A percentile compares a stretch with the other conserved stretches of the same genome.
Evolutionary conservation across 1,140 invertebrate genomes (phyloP).

Genomic region (Ectropis grisescens): DNA sequence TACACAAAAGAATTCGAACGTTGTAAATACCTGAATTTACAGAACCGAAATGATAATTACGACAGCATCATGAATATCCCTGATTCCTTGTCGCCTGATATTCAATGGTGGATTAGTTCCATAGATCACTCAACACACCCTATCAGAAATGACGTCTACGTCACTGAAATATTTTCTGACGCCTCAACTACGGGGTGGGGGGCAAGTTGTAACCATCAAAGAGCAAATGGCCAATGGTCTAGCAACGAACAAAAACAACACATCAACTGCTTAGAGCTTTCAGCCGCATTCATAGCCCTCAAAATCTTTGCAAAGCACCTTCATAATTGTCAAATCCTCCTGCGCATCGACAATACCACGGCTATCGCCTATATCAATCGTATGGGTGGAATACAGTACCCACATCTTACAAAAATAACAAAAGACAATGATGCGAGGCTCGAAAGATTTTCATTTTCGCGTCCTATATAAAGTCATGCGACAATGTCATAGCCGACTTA

Average conservation of each 20-base stretch:
- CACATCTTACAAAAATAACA: conserved; percentile 3
- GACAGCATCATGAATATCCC: conserved; percentile 1
- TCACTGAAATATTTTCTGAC: conserved; percentile 29
- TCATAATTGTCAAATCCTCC: conserved; percentile 11
- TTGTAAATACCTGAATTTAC: conserved; percentile 3
- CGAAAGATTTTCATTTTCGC: conserved; percentile 7
- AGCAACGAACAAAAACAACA: conserved; percentile 7
- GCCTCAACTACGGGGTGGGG: conserved; percentile 34
- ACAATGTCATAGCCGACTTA: conserved; percentile 13
- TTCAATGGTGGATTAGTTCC: conserved; percentile 6
- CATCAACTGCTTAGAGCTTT: conserved; percentile 7
- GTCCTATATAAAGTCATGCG: conserved; percentile 11
- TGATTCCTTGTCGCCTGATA: background rate
- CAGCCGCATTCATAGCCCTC: conserved; percentile 5
- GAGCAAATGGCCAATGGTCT: conserved; percentile 19
- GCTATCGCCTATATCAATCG: conserved; percentile 7
- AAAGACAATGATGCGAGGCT: conserved; percentile 15
- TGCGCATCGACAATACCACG: conserved; percentile 12
- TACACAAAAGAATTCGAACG: conserved; percentile 11
- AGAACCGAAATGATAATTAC: conserved; percentile 6
- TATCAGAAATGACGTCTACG: conserved; percentile 8
- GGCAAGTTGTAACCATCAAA: conserved; percentile 10
- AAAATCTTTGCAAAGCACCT: conserved; percentile 8
- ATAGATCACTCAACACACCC: background rate
- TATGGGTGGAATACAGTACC: conserved; percentile 6